These are phyloP conservation scores for Maniola jurtina DNA, from an alignment of 1,140 invertebrate species.

Conservation along the genomic window DNA sequence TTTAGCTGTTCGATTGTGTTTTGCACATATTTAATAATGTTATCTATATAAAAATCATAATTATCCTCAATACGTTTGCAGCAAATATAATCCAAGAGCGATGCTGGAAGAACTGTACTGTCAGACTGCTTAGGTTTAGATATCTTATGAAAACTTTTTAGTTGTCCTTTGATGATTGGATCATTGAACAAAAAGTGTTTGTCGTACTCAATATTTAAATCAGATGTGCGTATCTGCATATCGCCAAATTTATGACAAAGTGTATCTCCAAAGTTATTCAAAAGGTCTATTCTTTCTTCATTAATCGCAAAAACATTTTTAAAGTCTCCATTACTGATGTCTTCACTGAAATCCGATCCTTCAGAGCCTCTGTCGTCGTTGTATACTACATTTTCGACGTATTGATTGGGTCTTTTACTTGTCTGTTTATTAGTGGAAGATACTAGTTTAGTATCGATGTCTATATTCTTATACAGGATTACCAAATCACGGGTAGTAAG, in stretches of 20 bases:
- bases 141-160: slow-evolving; percentile 46
- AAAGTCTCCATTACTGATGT: slow-evolving; percentile 55
- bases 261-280: slow-evolving; percentile 47
- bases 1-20: slow-evolving; percentile 68
- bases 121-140: slow-evolving; percentile 34
- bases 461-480: slow-evolving; percentile 65
- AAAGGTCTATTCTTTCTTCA: slow-evolving; percentile 53
- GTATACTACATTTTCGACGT: slow-evolving; percentile 63
- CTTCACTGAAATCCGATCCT: slow-evolving; percentile 55
- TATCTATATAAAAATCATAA: slow-evolving; percentile 69
- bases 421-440: slow-evolving; percentile 21
- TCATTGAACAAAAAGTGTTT: slow-evolving; percentile 52
- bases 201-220: slow-evolving; percentile 38
- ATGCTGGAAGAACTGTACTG: slow-evolving; percentile 44
- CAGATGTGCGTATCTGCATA: slow-evolving; percentile 47
- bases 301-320: slow-evolving; percentile 51
- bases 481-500: slow-evolving; percentile 55
- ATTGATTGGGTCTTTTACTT: slow-evolving; percentile 49
- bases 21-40: slow-evolving; percentile 62
- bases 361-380: slow-evolving; percentile 58
- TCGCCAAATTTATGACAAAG: slow-evolving; percentile 62
- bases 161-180: slow-evolving; percentile 51
- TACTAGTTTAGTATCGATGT: slow-evolving; percentile 47
- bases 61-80: slow-evolving; percentile 63
- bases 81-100: slow-evolving; percentile 61